A percentile compares a stretch with the other conserved stretches of the same genome.
Conservation (phyloP, 2,888 invertebrate species). For the Diarsia rubi region DNA sequence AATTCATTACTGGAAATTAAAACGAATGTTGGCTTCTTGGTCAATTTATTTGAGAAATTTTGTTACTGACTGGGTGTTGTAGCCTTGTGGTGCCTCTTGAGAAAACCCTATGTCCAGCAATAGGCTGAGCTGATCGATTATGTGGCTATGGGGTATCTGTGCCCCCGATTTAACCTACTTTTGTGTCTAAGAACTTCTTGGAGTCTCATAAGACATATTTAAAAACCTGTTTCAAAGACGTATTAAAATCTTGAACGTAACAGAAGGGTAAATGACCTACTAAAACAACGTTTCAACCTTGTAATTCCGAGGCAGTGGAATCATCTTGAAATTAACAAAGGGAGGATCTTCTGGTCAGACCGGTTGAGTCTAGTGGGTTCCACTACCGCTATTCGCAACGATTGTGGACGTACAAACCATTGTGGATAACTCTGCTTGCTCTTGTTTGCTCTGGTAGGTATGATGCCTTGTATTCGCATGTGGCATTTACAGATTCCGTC, state of each 20-base stretch:
- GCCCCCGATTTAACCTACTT: background rate
- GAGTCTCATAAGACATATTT: background rate
- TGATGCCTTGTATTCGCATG: background rate
- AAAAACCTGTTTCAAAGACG: background rate
- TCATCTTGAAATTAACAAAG: background rate
- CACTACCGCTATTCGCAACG: background rate
- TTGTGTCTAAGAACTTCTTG: background rate
- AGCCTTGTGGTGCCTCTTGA: background rate
- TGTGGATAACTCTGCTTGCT: background rate
- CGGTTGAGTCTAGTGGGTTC: background rate
- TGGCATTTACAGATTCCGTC: background rate
- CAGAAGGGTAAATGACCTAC: background rate
- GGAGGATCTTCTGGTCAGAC: background rate
- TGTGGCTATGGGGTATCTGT: background rate
- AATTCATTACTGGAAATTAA: slow-evolving; percentile 30
- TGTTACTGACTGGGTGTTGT: background rate
- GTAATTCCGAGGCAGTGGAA: background rate
- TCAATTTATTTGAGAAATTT: background rate
- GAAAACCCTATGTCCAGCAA: background rate
- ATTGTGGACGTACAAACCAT: background rate
- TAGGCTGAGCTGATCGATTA: background rate
- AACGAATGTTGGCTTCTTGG: slow-evolving; percentile 1
- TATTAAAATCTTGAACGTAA: background rate
- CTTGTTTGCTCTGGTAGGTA: background rate
- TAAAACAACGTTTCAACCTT: background rate